phyloP scores from a whole-genome alignment of 2,113 vertebrate genomes.

The Eretmochelys imbricata region DNA sequence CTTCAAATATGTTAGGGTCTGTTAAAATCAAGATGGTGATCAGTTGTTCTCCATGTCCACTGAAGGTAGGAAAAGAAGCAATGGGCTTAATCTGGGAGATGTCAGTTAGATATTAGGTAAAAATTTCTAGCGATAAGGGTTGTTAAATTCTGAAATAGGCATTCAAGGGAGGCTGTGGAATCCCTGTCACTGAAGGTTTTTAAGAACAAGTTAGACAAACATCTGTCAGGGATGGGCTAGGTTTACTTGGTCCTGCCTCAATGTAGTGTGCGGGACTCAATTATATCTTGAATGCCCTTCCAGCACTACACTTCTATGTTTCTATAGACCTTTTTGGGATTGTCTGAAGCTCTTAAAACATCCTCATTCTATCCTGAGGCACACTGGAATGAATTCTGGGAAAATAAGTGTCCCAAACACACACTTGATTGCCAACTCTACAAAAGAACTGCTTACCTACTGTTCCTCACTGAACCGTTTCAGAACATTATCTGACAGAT shows the following conservation, averaged over 20 bases:
- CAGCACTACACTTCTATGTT: neutral
- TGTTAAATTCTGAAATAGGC: neutral
- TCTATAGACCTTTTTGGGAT: neutral
- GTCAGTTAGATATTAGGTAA: neutral
- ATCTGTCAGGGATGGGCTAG: neutral
- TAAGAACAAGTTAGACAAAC: neutral
- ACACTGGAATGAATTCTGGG: too few relatives aligned
- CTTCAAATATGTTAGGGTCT: neutral
- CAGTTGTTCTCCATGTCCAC: neutral
- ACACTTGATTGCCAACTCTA: neutral
- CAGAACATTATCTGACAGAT: neutral
- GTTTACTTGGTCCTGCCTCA: neutral
- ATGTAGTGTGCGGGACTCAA: too few relatives aligned
- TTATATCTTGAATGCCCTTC: too few relatives aligned
- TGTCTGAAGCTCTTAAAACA: neutral
- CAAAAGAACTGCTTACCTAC: neutral
- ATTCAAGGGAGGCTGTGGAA: neutral
- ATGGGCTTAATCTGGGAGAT: neutral
- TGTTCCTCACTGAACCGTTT: neutral
- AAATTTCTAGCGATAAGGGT: neutral
- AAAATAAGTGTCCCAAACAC: neutral
- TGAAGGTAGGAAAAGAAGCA: neutral
- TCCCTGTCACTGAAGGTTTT: neutral
- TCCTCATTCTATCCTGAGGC: too few relatives aligned
- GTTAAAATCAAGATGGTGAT: neutral